Conservation (phyloP, 1,140 invertebrate genomes). For the Potamilus streckersoni region DNA sequence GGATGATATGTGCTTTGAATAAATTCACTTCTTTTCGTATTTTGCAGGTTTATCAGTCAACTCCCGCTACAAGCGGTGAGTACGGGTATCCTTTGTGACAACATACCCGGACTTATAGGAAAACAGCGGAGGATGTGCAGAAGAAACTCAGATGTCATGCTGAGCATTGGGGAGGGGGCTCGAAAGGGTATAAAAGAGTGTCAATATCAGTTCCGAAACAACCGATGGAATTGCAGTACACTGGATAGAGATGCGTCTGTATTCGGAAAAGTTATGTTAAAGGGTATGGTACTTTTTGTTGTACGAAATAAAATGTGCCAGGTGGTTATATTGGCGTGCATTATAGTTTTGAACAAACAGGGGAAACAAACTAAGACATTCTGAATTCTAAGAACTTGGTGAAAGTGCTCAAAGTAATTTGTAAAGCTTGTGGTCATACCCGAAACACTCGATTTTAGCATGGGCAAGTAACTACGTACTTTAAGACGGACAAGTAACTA, state of each 20-base stretch:
- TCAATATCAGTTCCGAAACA: slow-evolving; percentile 72
- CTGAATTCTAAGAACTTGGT: no score
- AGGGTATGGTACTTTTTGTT: slow-evolving; percentile 48
- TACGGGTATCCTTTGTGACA: slow-evolving; percentile 61
- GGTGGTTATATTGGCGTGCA: no score
- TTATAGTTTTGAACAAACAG: no score
- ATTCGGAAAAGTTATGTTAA: slow-evolving; percentile 64
- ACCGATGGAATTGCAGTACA: slow-evolving; percentile 74
- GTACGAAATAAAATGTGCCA: neutral
- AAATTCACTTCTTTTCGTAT: neutral
- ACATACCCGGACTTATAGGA: slow-evolving; percentile 63
- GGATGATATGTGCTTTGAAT: no score
- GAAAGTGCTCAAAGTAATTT: no score
- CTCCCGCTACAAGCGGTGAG: slow-evolving; percentile 60
- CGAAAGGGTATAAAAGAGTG: slow-evolving; percentile 72
- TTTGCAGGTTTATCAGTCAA: slow-evolving; percentile 63
- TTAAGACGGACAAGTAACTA: no score
- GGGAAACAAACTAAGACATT: no score
- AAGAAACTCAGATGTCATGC: slow-evolving; percentile 71
- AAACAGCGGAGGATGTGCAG: slow-evolving; percentile 68
- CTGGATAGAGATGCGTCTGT: slow-evolving; percentile 59
- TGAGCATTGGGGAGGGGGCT: slow-evolving; percentile 71
- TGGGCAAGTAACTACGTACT: no score
- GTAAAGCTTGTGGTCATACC: no score
- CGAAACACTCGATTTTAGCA: no score